A percentile compares a stretch with the other conserved stretches of the same genome.
Evolutionary conservation across 2,797 vertebrate genomes (phyloP).

Genomic region (Ibycter americanus): DNA sequence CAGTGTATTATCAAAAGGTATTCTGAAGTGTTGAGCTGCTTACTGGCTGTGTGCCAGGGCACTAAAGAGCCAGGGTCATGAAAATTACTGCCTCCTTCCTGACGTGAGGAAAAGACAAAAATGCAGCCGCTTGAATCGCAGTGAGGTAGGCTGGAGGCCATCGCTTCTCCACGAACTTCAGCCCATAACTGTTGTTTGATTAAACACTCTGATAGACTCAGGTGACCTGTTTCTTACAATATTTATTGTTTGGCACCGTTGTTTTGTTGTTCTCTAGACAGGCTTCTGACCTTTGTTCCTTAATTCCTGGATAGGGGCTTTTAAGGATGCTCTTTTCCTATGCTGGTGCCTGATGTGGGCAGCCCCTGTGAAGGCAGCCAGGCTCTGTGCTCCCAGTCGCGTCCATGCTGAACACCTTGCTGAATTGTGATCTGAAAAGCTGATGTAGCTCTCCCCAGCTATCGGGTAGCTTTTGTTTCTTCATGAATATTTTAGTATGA

Average conservation of each 20-base stretch:
- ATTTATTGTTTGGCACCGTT: neutral
- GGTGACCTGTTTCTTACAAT: neutral
- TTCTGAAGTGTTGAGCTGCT: neutral
- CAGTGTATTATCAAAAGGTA: neutral
- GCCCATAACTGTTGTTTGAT: neutral
- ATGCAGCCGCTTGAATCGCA: rapidly evolving
- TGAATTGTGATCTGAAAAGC: neutral
- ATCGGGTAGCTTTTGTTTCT: neutral
- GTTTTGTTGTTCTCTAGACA: neutral
- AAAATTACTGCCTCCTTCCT: neutral
- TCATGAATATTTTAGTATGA: constrained; percentile 5
- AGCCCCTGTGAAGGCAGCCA: neutral
- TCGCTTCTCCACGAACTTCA: neutral
- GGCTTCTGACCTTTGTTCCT: neutral
- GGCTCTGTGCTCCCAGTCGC: neutral
- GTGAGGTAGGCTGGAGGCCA: neutral
- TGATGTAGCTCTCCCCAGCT: neutral
- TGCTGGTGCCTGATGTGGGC: neutral
- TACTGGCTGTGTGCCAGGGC: neutral
- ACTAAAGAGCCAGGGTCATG: neutral
- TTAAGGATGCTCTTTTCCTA: neutral
- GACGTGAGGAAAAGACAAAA: neutral
- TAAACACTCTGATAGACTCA: neutral
- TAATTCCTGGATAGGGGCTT: neutral
- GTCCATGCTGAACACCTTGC: neutral